phyloP scores from a whole-genome alignment of 2,113 vertebrate species.

The Plectropomus leopardus region DNA sequence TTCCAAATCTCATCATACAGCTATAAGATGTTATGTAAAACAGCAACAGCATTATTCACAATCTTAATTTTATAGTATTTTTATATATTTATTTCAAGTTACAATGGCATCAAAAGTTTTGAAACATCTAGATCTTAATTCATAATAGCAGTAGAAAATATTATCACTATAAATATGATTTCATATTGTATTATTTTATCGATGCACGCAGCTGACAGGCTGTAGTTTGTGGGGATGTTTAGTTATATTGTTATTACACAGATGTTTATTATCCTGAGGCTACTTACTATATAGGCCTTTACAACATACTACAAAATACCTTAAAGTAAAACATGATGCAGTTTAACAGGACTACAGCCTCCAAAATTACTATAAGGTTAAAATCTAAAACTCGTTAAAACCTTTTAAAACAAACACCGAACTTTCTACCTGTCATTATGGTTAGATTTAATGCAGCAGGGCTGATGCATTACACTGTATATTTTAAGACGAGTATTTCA shows the following conservation, averaged over 20 bases:
- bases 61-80: not conserved
- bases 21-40: not conserved
- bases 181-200: too few species aligned
- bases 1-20: too few species aligned
- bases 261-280: not conserved
- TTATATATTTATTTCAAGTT: not conserved
- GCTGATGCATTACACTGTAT: not conserved
- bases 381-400: not conserved
- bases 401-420: not conserved
- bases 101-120: not conserved
- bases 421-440: not conserved
- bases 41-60: not conserved
- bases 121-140: not conserved
- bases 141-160: not conserved
- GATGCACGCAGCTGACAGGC: not conserved
- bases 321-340: too few species aligned
- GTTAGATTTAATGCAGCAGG: not conserved
- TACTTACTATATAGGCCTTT: too few species aligned
- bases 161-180: too few species aligned
- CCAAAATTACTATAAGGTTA: not conserved
- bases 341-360: not conserved
- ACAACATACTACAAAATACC: too few species aligned
- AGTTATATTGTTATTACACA: not conserved
- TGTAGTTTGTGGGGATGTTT: not conserved
- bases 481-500: not conserved